These are phyloP conservation scores for Crenichthys baileyi DNA, from an alignment of 2,797 vertebrate species.

Conservation along the genomic window DNA sequence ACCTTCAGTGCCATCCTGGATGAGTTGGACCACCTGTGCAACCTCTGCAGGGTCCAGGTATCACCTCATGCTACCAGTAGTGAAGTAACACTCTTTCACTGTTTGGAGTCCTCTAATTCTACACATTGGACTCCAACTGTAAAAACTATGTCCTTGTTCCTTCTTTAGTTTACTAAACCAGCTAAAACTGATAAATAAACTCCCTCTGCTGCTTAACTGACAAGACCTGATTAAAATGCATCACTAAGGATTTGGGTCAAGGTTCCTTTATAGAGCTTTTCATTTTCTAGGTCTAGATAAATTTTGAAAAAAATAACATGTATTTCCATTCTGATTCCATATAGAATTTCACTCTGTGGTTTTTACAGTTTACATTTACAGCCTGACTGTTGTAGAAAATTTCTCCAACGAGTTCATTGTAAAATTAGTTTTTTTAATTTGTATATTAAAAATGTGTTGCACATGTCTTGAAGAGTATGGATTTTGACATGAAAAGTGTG, in stretches of 20 bases:
- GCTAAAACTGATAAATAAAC: too few relatives aligned
- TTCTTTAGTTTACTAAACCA: too few relatives aligned
- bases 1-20: neutral
- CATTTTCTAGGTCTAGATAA: neutral
- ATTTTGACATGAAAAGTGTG: neutral
- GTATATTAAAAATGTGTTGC: neutral
- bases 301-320: neutral
- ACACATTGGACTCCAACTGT: too few relatives aligned
- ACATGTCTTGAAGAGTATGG: neutral
- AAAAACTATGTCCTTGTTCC: too few relatives aligned
- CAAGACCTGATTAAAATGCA: neutral
- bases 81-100: neutral
- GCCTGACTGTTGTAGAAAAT: neutral
- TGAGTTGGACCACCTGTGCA: neutral
- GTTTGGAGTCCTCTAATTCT: too few relatives aligned
- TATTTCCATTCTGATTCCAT: neutral
- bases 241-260: too few relatives aligned
- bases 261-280: neutral
- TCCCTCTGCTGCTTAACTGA: too few relatives aligned
- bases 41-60: neutral
- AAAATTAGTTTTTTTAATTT: neutral
- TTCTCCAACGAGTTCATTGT: neutral
- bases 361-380: slow-evolving; percentile 6
- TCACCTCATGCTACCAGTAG: neutral
- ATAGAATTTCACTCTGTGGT: neutral